Conservation (phyloP, 64 coral and sea anemone genomes). For the Astreopora myriophthalma region DNA sequence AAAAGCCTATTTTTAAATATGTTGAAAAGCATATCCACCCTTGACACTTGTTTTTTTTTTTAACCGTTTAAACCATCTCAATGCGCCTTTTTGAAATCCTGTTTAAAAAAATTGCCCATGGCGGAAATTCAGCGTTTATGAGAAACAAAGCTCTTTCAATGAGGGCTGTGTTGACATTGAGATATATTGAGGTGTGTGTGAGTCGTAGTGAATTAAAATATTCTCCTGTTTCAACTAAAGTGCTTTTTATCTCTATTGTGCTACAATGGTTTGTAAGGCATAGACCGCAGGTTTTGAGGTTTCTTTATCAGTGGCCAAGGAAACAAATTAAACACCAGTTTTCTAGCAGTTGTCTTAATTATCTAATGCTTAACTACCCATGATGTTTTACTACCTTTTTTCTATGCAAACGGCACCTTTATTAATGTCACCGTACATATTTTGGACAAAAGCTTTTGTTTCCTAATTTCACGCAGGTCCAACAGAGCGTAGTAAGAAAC, state of each 20-base stretch:
- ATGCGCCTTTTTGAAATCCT: neutral
- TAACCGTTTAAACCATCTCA: neutral
- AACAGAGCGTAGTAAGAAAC: neutral
- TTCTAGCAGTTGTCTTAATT: slow-evolving; percentile 7
- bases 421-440: slow-evolving; percentile 10
- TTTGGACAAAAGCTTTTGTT: slow-evolving; percentile 42
- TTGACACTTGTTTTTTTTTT: slow-evolving; percentile 33
- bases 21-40: slow-evolving; percentile 45
- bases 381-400: slow-evolving; percentile 16
- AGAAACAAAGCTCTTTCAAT: slow-evolving; percentile 34
- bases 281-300: neutral
- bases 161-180: neutral
- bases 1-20: neutral
- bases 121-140: neutral
- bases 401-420: slow-evolving; percentile 30
- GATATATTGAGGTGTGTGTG: neutral
- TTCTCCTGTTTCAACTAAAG: neutral
- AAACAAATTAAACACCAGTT: neutral
- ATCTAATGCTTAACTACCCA: neutral
- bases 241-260: neutral
- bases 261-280: neutral
- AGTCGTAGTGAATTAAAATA: slow-evolving; percentile 1
- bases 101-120: neutral
- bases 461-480: neutral
- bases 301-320: neutral